Percentiles rank a stretch among this genome's conserved stretches.
Evolutionary conservation across 2,797 vertebrate species (phyloP).

Genomic region (Crenichthys baileyi): DNA sequence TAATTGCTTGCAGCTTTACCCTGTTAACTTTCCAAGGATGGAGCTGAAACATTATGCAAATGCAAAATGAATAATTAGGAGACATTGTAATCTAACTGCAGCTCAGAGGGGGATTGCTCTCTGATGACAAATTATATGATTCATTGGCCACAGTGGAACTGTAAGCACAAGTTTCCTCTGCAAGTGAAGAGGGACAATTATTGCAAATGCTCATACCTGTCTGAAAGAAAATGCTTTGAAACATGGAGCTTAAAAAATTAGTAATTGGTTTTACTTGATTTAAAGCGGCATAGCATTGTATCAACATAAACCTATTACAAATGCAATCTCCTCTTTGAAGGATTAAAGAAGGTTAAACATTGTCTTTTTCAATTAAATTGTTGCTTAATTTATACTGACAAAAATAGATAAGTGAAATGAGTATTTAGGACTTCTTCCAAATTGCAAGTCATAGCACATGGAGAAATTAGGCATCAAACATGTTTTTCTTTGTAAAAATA

Average conservation of each 20-base stretch:
- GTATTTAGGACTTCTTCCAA: not conserved
- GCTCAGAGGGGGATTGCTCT: constrained; percentile 62
- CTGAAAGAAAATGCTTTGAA: constrained; percentile 16
- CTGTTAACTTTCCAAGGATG: constrained; percentile 66
- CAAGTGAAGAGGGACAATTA: constrained; percentile 23
- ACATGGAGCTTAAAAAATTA: not conserved
- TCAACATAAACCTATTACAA: not conserved
- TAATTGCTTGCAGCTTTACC: constrained; percentile 74
- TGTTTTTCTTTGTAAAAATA: too few relatives aligned
- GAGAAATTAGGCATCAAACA: not conserved
- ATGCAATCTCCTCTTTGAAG: constrained; percentile 1
- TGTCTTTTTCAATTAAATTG: not conserved
- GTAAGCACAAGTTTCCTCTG: constrained; percentile 50
- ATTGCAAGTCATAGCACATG: not conserved
- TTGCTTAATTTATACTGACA: constrained; percentile 13
- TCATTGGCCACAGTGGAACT: constrained; percentile 58
- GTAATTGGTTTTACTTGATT: constrained; percentile 1
- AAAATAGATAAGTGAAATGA: not conserved
- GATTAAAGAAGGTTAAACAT: constrained; percentile 1
- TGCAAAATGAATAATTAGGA: constrained; percentile 71
- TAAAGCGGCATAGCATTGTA: not conserved
- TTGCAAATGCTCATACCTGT: constrained; percentile 22
- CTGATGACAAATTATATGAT: constrained; percentile 69
- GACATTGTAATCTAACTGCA: constrained; percentile 67
- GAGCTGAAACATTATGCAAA: constrained; percentile 68